Base-by-base conservation (phyloP, 2,113 vertebrate species). In the Grammomys dolichurus region DNA sequence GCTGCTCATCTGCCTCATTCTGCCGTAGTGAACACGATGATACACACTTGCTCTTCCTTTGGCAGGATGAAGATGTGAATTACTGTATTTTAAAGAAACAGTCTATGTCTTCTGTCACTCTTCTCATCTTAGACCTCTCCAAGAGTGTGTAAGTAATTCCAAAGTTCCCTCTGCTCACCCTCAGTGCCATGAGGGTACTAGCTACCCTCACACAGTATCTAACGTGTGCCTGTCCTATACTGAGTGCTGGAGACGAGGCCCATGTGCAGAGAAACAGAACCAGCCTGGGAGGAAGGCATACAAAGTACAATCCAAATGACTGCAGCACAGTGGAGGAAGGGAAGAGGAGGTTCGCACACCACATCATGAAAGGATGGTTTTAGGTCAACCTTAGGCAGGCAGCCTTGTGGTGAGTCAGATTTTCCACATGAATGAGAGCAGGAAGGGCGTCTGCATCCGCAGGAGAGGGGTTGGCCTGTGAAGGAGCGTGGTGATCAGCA, bases 11-110 rank as follows among this genome's bases (percentile, higher is more conserved):
- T 88, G 70, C 51, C n/a, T 24, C 84, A 0, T 82, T 87, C 63
- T 46, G 11, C 40, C 40, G 31, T 9, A 31, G 82, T 26, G 40
- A 77, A 36, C 51, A 2, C 40, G 31, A 24, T 26, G 46, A 58
- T 56, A 4, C 40, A 17, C 76, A 5, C 12, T 90, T 91, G 97
- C 26, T 8, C 76, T 70, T 98, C 92, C 0, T 4, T 95, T 84
- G 16, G 48, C 93, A 99, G 99, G 99, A 99, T 95, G 99, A 99
- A 98, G 99, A 99, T 89, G 60, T 98, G 24, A 98, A 98, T 96
- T 99, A 98, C 89, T 99, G 99, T 94, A 98, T 99, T 95, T 94
- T 99, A 89, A 99, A 98, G 48, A 99, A 98, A 1, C 98, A 97
- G 93, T 98, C 98, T 28, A 96, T 97, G 26, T 98, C 84, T 36